Base-by-base conservation (phyloP, 1,140 invertebrate genomes). In the Megalonaias nervosa region DNA sequence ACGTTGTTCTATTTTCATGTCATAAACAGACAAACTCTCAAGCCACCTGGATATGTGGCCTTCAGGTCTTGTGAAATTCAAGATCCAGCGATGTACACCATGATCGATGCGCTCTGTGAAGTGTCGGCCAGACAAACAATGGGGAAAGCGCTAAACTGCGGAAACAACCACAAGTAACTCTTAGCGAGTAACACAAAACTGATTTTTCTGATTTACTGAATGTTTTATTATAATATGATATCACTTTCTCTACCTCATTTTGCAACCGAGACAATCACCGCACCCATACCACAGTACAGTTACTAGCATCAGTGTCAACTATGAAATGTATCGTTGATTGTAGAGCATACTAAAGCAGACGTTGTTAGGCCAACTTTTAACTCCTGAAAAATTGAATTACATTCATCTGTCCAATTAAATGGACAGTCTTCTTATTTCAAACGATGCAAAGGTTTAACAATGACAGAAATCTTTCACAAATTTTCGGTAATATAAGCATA, bases 231-330 rank as follows among this genome's bases (percentile, higher is more conserved):
- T 21, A 69, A 67, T 80, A 80, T 5, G 72, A 60, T 6, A 83
- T 78, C 19, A 80, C 82, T 16, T 70, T 65, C 58, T 82, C 80
- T n/a, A 62, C 38, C 19, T 85, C 84, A 66, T 86, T 80, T 17
- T 85, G 75, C 14, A 85, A 26, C 26, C 92, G 91, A 19, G 87
- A 85, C n/a, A 92, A 68, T 26, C 15, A 91, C 87, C 26, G 88
- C 91, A 11, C 89, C 90, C 59, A 92, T 82, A 14, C 87, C 87
- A 26, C 26, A 26, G 26, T 26, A 78, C 83, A 75, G 11, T 89
- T 86, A 59, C 86, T 89, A 26, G 91, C 91, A 83, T 93, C 92
- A 0, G 89, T 91, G 57, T 91, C 88, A 3, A 92, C 74, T 11
- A 88, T 89, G 62, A 91, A 91, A 31, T 59, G 58, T n/a, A 15